phyloP scores from a whole-genome alignment of 64 coral and sea anemone genomes.

The Exaiptasia diaphana region DNA sequence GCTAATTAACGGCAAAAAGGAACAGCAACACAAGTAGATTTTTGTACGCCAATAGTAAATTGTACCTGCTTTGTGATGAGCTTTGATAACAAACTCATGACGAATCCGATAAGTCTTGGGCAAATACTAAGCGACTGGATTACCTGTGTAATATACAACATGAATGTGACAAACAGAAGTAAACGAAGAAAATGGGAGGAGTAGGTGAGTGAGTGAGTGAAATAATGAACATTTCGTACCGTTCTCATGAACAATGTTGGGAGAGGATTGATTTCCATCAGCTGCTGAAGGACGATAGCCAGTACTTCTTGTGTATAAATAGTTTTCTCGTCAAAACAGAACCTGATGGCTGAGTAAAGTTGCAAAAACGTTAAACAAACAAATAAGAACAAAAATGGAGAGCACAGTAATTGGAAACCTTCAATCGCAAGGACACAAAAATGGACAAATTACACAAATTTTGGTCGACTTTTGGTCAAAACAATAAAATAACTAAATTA shows the following conservation, averaged over 20 bases:
- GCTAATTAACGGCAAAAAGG: too few species aligned
- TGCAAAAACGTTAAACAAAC: neutral
- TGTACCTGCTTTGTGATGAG: slow-evolving; percentile 98
- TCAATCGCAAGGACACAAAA: neutral
- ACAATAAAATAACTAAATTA: too few species aligned
- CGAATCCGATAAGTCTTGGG: slow-evolving; percentile 89
- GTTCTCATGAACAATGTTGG: slow-evolving; percentile 97
- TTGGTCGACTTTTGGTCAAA: too few species aligned
- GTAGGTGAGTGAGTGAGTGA: too few species aligned
- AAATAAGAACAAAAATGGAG: neutral
- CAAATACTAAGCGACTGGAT: slow-evolving; percentile 97
- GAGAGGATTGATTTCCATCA: slow-evolving; percentile 96
- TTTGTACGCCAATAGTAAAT: neutral
- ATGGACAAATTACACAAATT: too few species aligned
- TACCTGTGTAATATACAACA: slow-evolving; percentile 51
- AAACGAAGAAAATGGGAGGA: too few species aligned
- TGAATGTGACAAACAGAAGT: too few species aligned
- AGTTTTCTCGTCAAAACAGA: slow-evolving; percentile 97
- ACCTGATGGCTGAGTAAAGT: slow-evolving; percentile 61
- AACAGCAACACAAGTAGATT: neutral
- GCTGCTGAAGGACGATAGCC: slow-evolving; percentile 87
- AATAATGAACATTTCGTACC: too few species aligned
- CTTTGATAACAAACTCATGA: slow-evolving; percentile 96
- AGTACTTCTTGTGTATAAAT: slow-evolving; percentile 99
- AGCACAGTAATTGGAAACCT: neutral